Evolutionary conservation across 2,888 invertebrate species (phyloP).

Genomic region (Deroplatys truncata): DNA sequence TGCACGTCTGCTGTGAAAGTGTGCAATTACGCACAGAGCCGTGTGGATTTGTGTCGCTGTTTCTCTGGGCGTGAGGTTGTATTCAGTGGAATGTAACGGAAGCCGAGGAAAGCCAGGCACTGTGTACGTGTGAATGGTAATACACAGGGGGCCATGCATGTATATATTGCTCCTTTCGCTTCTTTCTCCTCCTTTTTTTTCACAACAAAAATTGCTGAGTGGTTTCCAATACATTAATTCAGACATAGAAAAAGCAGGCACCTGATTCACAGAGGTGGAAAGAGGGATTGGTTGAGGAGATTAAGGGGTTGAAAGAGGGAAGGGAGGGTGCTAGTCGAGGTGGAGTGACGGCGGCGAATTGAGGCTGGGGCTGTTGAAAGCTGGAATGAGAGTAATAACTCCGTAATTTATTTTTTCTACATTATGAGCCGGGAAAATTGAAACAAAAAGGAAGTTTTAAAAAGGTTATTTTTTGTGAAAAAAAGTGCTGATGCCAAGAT

Average conservation of each 20-base stretch:
- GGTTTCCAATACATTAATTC: constrained; percentile 16
- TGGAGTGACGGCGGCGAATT: background rate
- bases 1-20: background rate
- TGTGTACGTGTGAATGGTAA: background rate
- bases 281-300: background rate
- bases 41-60: background rate
- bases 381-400: constrained; percentile 5
- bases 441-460: constrained; percentile 7
- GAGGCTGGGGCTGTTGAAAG: background rate
- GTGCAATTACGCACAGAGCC: background rate
- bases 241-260: constrained; percentile 1
- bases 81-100: background rate
- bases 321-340: background rate
- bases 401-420: constrained; percentile 10
- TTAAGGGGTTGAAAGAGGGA: constrained; percentile 1
- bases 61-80: background rate
- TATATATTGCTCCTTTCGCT: background rate
- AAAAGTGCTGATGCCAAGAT: background rate
- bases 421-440: constrained; percentile 12
- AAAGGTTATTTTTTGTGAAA: background rate
- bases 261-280: constrained; percentile 5
- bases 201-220: constrained; percentile 14
- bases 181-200: background rate
- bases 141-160: background rate
- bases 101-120: background rate